Base-by-base conservation (phyloP, 1,140 invertebrate species). In the Ceratina australensis region DNA sequence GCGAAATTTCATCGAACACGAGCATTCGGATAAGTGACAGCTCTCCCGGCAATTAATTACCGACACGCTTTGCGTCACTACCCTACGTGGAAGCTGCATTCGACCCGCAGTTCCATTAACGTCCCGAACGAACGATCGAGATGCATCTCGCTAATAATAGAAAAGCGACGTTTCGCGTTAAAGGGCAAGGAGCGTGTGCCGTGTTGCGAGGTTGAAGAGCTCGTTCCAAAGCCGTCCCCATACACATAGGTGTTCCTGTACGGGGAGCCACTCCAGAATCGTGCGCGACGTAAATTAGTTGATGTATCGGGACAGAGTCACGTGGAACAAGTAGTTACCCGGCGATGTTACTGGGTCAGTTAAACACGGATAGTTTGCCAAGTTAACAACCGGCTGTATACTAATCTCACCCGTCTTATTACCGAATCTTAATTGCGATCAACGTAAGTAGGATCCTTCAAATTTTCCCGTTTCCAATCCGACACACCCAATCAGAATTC, bases 141-240 rank as follows among this genome's bases (percentile, higher is more conserved):
- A 74, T 74, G 72, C 72, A 42, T 56, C 66, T 66, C 42, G 49
- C 50, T 74, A 66, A 74, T 74, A 66, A 74, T 66, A 74, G 72
- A 2, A 49, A 61, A 74, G 47, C 66, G 57, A 61, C 61, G 49
- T 54, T 57, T 18, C 7, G 26, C 42, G 61, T 77, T 63, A 71
- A 80, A 60, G 56, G 71, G 64, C 52, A 33, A 26, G 24, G 33
- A 26, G 24, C 33, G 20, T 13, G 42, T 54, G 18, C 49, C 42
- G 47, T 33, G 24, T 73, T 42, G 20, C 13, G 3, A 56, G 16
- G 28, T 26, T 52, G 15, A 26, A 22, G 22, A 50, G 59, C 57
- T 69, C 26, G 7, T 33, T 24, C n/a, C n/a, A n/a, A n/a, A n/a
- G n/a, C n/a, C n/a, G n/a, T n/a, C n/a, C n/a, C n/a, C n/a, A 18